Percentiles rank a stretch among this genome's conserved stretches.
Conservation (phyloP, 2,113 vertebrate species). For the Polypterus bichir region DNA sequence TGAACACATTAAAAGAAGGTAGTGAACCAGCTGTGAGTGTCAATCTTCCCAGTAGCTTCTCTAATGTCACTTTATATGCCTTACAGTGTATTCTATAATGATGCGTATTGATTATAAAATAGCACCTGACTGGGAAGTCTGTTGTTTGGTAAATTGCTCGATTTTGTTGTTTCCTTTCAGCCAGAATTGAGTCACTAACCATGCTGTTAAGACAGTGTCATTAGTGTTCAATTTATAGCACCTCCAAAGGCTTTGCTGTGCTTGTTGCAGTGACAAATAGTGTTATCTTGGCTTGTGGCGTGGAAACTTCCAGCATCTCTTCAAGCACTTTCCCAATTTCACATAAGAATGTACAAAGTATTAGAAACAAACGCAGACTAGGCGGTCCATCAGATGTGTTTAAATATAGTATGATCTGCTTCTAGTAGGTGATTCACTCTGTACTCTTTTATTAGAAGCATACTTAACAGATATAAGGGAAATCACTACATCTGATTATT, state of each 20-base stretch:
- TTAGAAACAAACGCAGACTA: too few relatives aligned
- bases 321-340: too few relatives aligned
- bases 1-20: not conserved
- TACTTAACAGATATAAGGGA: too few relatives aligned
- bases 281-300: not conserved
- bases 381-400: too few relatives aligned
- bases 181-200: slow-evolving; percentile 11
- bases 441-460: too few relatives aligned
- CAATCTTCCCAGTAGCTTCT: too few relatives aligned
- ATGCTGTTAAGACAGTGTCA: slow-evolving; percentile 17
- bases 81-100: not conserved
- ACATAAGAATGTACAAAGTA: too few relatives aligned
- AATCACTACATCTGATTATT: too few relatives aligned
- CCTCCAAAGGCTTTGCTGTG: slow-evolving; percentile 7
- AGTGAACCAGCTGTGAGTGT: not conserved
- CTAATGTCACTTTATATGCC: too few relatives aligned
- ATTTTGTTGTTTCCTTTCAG: slow-evolving; percentile 2
- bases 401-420: too few relatives aligned
- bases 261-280: slow-evolving; percentile 2
- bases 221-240: slow-evolving; percentile 3
- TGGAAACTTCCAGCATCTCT: not conserved
- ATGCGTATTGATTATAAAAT: not conserved
- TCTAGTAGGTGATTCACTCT: too few relatives aligned
- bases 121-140: not conserved
- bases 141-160: slow-evolving; percentile 3